Evolutionary conservation across 2,113 vertebrate genomes (phyloP).

Genomic region (Pholis gunnellus): DNA sequence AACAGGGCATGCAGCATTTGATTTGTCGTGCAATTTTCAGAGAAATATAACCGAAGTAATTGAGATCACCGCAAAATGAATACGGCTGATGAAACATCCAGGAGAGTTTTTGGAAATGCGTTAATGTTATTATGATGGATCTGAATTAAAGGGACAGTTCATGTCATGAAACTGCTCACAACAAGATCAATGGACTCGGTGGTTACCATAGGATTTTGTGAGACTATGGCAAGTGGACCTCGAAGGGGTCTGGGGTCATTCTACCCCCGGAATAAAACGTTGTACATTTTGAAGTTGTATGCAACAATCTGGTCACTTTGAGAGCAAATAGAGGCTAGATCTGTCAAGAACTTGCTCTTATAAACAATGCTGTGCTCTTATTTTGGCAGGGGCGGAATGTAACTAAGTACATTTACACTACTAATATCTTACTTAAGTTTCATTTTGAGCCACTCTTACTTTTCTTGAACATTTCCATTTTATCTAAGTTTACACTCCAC

Average conservation of each 20-base stretch:
- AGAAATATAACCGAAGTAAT: conserved; percentile 66
- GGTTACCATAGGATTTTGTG: too few relatives aligned
- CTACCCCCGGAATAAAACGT: too few relatives aligned
- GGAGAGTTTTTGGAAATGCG: conserved; percentile 54
- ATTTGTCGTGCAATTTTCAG: conserved; percentile 64
- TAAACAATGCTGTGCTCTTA: neutral
- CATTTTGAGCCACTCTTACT: neutral
- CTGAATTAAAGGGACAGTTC: conserved; percentile 13
- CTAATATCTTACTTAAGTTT: neutral
- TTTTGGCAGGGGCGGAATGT: neutral
- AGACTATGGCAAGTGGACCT: too few relatives aligned
- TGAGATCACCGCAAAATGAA: conserved; percentile 62
- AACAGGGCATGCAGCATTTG: conserved; percentile 55
- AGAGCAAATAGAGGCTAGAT: neutral
- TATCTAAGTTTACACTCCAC: neutral
- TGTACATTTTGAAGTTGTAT: too few relatives aligned
- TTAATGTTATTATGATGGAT: conserved; percentile 56
- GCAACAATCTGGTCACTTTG: neutral
- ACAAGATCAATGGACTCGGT: too few relatives aligned
- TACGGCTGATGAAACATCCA: conserved; percentile 61
- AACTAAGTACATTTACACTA: neutral
- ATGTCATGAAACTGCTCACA: neutral
- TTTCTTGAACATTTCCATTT: neutral
- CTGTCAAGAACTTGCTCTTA: neutral
- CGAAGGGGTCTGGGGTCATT: too few relatives aligned